Percentiles rank a stretch among this genome's conserved stretches.
phyloP scores from a whole-genome alignment of 2,113 vertebrate genomes.

The Chaetorhynchus papuensis region DNA sequence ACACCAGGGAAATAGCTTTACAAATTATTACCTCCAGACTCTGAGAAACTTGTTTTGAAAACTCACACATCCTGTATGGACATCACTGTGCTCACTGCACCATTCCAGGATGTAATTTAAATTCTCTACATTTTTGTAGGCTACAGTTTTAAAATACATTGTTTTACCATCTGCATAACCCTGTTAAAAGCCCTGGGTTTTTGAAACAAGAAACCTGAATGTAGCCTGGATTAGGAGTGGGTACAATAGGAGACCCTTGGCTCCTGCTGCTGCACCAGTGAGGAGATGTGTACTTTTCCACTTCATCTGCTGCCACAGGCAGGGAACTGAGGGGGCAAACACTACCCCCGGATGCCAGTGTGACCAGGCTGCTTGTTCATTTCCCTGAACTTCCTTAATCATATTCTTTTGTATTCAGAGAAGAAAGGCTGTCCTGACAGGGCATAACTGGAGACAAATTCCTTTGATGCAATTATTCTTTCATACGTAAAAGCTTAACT shows the following conservation, averaged over 20 bases:
- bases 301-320: background rate
- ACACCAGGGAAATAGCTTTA: constrained; percentile 37
- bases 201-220: constrained; percentile 25
- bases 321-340: background rate
- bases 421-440: background rate
- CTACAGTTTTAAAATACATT: constrained; percentile 33
- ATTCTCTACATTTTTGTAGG: constrained; percentile 58
- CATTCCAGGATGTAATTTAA: constrained; percentile 55
- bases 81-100: constrained; percentile 40
- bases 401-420: background rate
- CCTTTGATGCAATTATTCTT: background rate
- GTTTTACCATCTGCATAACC: constrained; percentile 38
- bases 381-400: background rate
- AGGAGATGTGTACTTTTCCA: background rate
- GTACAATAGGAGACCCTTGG: background rate
- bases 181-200: constrained; percentile 12
- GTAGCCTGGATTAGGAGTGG: background rate
- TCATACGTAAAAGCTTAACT: background rate
- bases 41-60: constrained; percentile 39
- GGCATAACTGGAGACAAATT: background rate
- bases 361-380: background rate
- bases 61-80: constrained; percentile 18
- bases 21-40: constrained; percentile 60
- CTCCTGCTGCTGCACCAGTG: background rate
- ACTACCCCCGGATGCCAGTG: background rate